These are phyloP conservation scores for Austrofundulus limnaeus DNA, from an alignment of 2,113 vertebrate species.

Conservation along the genomic window DNA sequence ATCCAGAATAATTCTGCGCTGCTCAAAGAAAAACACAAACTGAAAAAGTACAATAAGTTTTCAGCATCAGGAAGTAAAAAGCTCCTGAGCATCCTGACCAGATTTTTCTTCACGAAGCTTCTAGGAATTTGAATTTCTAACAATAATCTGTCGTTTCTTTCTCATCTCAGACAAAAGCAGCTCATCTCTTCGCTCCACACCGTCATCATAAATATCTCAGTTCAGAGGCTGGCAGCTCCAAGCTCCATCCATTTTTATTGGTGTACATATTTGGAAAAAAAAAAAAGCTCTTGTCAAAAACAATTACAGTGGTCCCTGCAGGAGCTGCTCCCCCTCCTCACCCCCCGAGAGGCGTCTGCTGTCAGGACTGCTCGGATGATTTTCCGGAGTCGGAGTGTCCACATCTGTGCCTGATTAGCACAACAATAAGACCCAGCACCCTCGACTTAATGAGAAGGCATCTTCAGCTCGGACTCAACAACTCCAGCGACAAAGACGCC, in stretches of 20 bases:
- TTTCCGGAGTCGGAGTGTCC: slow-evolving; percentile 76
- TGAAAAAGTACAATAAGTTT: background rate
- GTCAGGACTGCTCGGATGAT: slow-evolving; percentile 72
- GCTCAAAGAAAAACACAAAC: background rate
- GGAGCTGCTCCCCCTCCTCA: slow-evolving; percentile 38
- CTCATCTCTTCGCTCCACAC: slow-evolving; percentile 28
- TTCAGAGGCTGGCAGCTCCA: slow-evolving; percentile 66
- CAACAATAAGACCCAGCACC: slow-evolving; percentile 74
- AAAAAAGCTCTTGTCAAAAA: slow-evolving; percentile 61
- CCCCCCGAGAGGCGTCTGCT: slow-evolving; percentile 67
- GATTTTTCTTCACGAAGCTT: background rate
- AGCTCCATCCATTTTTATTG: slow-evolving; percentile 67
- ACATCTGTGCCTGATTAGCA: slow-evolving; percentile 83
- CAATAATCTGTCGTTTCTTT: slow-evolving; percentile 24
- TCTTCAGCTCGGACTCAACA: slow-evolving; percentile 62
- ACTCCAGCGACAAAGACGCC: slow-evolving; percentile 60
- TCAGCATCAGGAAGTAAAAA: slow-evolving; percentile 2
- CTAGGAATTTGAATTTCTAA: slow-evolving; percentile 9
- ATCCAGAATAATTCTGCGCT: slow-evolving; percentile 1
- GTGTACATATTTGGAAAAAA: slow-evolving; percentile 62
- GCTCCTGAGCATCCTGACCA: background rate
- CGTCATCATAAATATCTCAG: slow-evolving; percentile 66
- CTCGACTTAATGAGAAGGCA: slow-evolving; percentile 74
- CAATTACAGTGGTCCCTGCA: slow-evolving; percentile 61
- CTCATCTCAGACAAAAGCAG: slow-evolving; percentile 41